These are phyloP conservation scores for Chaetoderma sp. DNA, from an alignment of 2,888 invertebrate genomes.

Conservation along the genomic window DNA sequence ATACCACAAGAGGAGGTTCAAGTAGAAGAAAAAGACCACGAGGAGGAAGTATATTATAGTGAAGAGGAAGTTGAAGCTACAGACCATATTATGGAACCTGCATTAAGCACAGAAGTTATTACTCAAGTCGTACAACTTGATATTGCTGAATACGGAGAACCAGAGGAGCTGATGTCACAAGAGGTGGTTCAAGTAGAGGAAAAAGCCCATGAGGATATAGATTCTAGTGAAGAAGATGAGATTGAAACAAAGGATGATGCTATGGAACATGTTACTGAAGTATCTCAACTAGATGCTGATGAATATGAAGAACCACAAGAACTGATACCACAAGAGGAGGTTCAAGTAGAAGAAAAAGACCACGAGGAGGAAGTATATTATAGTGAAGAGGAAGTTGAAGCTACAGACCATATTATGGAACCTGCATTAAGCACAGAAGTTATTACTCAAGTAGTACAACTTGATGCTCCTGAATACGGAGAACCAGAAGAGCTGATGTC, in stretches of 20 bases:
- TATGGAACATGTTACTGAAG: neutral
- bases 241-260: neutral
- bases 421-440: too few relatives aligned
- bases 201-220: neutral
- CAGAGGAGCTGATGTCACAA: neutral
- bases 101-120: neutral
- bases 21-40: neutral
- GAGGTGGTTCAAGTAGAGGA: neutral
- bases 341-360: too few relatives aligned
- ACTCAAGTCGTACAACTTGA: too few relatives aligned
- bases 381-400: too few relatives aligned
- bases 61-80: too few relatives aligned
- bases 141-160: too few relatives aligned
- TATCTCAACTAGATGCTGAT: conserved; percentile 36
- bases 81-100: neutral
- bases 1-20: conserved; percentile 74
- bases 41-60: too few relatives aligned
- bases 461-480: too few relatives aligned
- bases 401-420: too few relatives aligned
- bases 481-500: too few relatives aligned
- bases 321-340: conserved; percentile 73
- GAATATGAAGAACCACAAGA: neutral
- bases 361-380: too few relatives aligned
- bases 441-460: too few relatives aligned
- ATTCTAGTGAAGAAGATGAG: neutral